These are phyloP conservation scores for Enoplosus armatus DNA, from an alignment of 2,797 vertebrate species.

Conservation along the genomic window DNA sequence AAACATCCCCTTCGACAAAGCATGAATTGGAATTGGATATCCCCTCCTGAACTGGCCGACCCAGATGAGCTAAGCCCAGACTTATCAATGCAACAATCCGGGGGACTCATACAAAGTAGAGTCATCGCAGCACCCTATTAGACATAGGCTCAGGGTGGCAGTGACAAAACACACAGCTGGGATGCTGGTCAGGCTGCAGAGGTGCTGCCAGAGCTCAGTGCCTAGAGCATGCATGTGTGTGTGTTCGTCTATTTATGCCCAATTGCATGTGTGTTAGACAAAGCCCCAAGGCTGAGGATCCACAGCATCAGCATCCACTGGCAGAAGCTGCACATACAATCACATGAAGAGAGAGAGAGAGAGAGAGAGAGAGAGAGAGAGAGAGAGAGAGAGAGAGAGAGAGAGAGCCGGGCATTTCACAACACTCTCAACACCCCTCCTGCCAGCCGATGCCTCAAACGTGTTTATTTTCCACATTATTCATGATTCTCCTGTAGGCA, in stretches of 20 bases:
- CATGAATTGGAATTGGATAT: slow-evolving; percentile 49
- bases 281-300: slow-evolving; percentile 77
- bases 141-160: slow-evolving; percentile 49
- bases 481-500: slow-evolving; percentile 71
- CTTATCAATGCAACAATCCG: slow-evolving; percentile 57
- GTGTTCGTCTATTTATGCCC: slow-evolving; percentile 52
- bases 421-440: slow-evolving; percentile 65
- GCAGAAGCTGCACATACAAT: slow-evolving; percentile 74
- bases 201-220: slow-evolving; percentile 67
- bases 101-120: slow-evolving; percentile 25
- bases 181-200: slow-evolving; percentile 65
- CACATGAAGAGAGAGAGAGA: slow-evolving; percentile 48
- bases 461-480: slow-evolving; percentile 83
- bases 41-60: slow-evolving; percentile 44
- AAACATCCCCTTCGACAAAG: slow-evolving; percentile 52
- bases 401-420: slow-evolving; percentile 71
- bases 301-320: slow-evolving; percentile 76
- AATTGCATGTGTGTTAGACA: slow-evolving; percentile 72
- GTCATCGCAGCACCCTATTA: slow-evolving; percentile 56
- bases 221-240: slow-evolving; percentile 48
- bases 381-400: slow-evolving; percentile 38
- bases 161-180: slow-evolving; percentile 73
- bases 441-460: slow-evolving; percentile 66
- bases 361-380: neutral
- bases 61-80: slow-evolving; percentile 44